These are phyloP conservation scores for Diacarnus erythraeanus DNA, from an alignment of 37 sponge, comb jelly and placozoan species.

Conservation along the genomic window DNA sequence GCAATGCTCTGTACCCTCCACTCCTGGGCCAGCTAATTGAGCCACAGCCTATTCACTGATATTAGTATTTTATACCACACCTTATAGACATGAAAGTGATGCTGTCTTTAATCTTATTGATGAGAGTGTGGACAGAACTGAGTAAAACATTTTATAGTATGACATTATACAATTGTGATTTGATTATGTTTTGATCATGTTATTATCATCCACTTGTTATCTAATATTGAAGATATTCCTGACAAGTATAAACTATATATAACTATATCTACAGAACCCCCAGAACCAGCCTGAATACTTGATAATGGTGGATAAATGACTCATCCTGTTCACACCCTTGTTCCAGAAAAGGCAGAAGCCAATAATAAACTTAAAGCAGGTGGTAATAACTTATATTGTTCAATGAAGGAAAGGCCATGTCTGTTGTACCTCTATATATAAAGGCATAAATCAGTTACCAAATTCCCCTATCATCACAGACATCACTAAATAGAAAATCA, in stretches of 20 bases:
- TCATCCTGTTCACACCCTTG: slow-evolving; percentile 78
- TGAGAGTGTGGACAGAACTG: too few relatives aligned
- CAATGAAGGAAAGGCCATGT: slow-evolving; percentile 82
- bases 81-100: too few relatives aligned
- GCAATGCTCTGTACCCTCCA: too few relatives aligned
- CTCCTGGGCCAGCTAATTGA: too few relatives aligned
- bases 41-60: too few relatives aligned
- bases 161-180: too few relatives aligned
- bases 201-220: too few relatives aligned
- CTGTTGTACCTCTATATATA: slow-evolving; percentile 83
- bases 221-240: slow-evolving; percentile 78
- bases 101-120: too few relatives aligned
- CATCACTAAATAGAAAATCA: slow-evolving; percentile 84
- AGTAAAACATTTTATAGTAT: too few relatives aligned
- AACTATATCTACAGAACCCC: slow-evolving; percentile 72
- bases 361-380: slow-evolving; percentile 71
- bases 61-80: too few relatives aligned
- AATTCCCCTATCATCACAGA: slow-evolving; percentile 80
- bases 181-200: too few relatives aligned
- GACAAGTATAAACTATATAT: slow-evolving; percentile 82
- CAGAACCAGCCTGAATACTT: slow-evolving; percentile 65
- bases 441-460: slow-evolving; percentile 78
- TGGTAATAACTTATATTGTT: slow-evolving; percentile 83
- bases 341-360: slow-evolving; percentile 76
- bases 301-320: slow-evolving; percentile 75